phyloP scores from a whole-genome alignment of 64 coral and sea anemone species.

The Stylophora pistillata region DNA sequence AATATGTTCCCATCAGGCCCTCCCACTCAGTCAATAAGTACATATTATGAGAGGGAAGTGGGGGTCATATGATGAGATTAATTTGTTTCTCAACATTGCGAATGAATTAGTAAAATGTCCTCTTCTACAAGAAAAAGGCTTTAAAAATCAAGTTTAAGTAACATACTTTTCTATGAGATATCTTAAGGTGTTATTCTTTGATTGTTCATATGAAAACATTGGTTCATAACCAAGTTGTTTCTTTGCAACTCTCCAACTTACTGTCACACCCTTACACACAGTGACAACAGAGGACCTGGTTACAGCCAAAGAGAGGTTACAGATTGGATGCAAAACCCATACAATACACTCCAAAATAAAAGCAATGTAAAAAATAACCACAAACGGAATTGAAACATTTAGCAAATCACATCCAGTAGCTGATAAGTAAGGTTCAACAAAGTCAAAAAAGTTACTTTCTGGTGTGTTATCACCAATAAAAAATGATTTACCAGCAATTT shows the following conservation, averaged over 20 bases:
- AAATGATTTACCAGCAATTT: slow-evolving; percentile 20
- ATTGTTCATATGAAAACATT: slow-evolving; percentile 24
- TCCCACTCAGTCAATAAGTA: too few species aligned
- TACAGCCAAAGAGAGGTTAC: background rate
- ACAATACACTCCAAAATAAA: slow-evolving; percentile 22
- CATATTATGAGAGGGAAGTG: too few species aligned
- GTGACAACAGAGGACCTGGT: background rate
- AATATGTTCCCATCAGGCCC: too few species aligned
- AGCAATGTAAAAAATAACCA: background rate
- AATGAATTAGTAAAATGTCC: too few species aligned
- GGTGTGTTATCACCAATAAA: slow-evolving; percentile 17
- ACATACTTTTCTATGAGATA: slow-evolving; percentile 14
- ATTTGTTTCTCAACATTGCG: too few species aligned
- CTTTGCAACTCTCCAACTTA: background rate
- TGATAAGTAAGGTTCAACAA: slow-evolving; percentile 1
- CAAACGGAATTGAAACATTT: background rate
- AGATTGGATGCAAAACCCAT: background rate
- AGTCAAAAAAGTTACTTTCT: slow-evolving; percentile 21
- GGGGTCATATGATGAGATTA: too few species aligned
- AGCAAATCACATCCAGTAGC: slow-evolving; percentile 2
- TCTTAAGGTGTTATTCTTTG: slow-evolving; percentile 9
- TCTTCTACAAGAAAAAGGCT: too few species aligned
- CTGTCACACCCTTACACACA: slow-evolving; percentile 9
- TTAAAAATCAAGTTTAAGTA: background rate
- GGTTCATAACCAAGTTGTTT: slow-evolving; percentile 15